Base-by-base conservation (phyloP, 2,888 invertebrate genomes). In the Philhelius pedissequus region DNA sequence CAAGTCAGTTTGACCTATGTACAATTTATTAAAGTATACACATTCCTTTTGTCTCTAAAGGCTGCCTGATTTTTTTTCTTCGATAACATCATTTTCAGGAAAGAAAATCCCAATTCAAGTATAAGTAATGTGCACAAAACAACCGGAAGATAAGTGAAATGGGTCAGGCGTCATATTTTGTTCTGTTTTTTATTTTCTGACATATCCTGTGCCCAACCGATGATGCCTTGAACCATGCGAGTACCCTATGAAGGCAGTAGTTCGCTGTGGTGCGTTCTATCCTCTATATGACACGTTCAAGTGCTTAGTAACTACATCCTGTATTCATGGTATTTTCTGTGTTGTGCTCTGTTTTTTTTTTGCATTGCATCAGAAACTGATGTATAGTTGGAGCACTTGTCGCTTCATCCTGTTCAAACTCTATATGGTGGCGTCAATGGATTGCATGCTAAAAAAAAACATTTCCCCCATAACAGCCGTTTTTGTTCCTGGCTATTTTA, bases 371-470 rank as follows among this genome's bases (percentile, higher is more conserved):
- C 35, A 45, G 62, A n/a, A 76, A 56, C 69, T 60, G 66, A 66
- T 64, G 81, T 62, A n/a, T n/a, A 78, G 78, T 69, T 73, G 73
- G 68, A 62, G 54, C 68, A 78, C 78, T 82, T 78, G 78, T 74
- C 73, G 68, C 68, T 73, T 60, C 73, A 73, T 69, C 78, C 78
- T 73, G 78, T 78, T 73, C 73, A 66, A 76, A 20, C 30, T 54
- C 32, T 54, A 20, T 52, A 15, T 52, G 4, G 13, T 45, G 58
- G 43, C 50, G 62, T n/a, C 22, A 32, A 48, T 43, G 43, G 48
- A 32, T 70, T 54, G 27, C 70, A 60, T 62, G 20, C 4, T 22
- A 15, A 13, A 54, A 75, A 82, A 52, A 13, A 54, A 75, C 78
- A 52, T 78, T 78, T 68, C 25, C 45, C 54, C 78, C 43, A 50